phyloP scores from a whole-genome alignment of 2,113 vertebrate species.

The Neoarius graeffei region DNA sequence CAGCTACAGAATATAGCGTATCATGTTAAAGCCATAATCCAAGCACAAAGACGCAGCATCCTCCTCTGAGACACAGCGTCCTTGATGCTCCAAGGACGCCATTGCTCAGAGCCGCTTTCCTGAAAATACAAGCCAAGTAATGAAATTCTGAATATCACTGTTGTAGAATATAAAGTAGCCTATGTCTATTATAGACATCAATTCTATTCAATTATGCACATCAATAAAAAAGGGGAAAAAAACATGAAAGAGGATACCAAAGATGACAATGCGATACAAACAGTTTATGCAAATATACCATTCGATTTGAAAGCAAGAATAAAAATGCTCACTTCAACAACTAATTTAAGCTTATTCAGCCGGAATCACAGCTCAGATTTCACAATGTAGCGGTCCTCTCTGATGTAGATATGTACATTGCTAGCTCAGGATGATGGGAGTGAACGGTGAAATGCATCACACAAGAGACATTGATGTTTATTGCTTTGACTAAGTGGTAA shows the following conservation, averaged over 20 bases:
- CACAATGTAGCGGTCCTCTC: not conserved
- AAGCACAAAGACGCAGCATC: slow-evolving; percentile 44
- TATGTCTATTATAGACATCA: not conserved
- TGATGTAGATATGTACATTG: not conserved
- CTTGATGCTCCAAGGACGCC: slow-evolving; percentile 71
- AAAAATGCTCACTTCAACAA: not conserved
- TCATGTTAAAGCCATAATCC: not conserved
- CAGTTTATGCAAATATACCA: not conserved
- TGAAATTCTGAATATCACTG: not conserved
- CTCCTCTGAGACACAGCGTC: slow-evolving; percentile 55
- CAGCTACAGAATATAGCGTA: not conserved
- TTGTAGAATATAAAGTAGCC: not conserved
- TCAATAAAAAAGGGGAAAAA: not conserved
- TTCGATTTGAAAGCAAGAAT: not conserved
- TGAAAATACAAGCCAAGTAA: not conserved
- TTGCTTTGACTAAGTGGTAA: not conserved
- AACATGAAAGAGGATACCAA: not conserved
- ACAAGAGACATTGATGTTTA: not conserved
- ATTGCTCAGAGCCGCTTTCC: slow-evolving; percentile 53
- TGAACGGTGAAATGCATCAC: too few species aligned
- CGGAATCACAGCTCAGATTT: not conserved
- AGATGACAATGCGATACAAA: not conserved
- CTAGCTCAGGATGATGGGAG: too few species aligned
- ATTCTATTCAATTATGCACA: not conserved
- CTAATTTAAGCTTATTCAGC: not conserved